Percentiles rank a stretch among this genome's conserved stretches.
Conservation (phyloP, 2,113 vertebrate species). For the Protobothrops mucrosquamatus region DNA sequence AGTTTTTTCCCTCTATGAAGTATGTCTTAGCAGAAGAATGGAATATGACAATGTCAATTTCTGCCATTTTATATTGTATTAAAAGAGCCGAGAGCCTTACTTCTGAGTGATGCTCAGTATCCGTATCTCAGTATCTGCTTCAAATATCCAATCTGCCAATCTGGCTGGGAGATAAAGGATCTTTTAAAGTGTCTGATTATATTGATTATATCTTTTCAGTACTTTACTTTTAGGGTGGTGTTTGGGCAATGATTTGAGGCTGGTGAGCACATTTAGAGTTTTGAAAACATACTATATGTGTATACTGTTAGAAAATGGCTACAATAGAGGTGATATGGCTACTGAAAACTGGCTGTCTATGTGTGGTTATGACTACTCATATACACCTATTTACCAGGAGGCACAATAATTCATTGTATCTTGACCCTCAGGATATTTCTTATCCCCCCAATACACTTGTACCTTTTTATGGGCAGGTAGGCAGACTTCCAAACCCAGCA, state of each 20-base stretch:
- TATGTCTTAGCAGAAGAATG: background rate
- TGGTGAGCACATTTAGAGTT: background rate
- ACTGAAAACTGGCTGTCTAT: background rate
- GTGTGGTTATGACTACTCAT: background rate
- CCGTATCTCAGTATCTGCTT: background rate
- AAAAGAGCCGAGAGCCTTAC: background rate
- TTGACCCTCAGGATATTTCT: background rate
- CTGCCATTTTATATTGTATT: background rate
- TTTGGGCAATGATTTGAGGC: background rate
- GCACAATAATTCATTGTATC: background rate
- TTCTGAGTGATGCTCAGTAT: background rate
- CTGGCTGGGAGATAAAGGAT: background rate
- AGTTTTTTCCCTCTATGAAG: background rate
- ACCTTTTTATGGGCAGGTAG: background rate
- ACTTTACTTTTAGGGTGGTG: background rate
- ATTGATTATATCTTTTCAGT: background rate
- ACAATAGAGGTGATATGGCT: background rate
- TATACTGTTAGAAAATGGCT: background rate
- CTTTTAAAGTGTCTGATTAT: background rate
- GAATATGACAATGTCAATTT: background rate
- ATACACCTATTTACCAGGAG: background rate
- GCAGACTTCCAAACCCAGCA: background rate
- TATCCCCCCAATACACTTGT: background rate
- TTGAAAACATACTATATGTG: background rate
- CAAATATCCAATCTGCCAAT: background rate